Base-by-base conservation (phyloP, 2,797 vertebrate genomes). In the Acipenser ruthenus region DNA sequence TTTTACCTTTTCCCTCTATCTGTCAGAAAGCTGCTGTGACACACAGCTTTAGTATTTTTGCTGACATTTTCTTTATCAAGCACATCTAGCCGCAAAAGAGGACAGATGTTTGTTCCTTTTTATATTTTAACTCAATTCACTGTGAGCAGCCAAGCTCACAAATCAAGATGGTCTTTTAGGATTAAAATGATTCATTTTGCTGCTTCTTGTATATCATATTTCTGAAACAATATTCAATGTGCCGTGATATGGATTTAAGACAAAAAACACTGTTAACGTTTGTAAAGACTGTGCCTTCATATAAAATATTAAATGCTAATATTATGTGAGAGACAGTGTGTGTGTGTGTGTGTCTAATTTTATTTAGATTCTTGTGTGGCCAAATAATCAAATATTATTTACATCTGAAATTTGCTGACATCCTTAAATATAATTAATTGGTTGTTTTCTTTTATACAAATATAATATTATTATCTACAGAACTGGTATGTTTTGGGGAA, bases 31-130 rank as follows among this genome's bases (percentile, higher is more conserved):
- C 92, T 79, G 87, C 86, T 90, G 91, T 92, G 93, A 95, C 95
- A 93, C 89, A 85, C 86, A 75, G 91, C 93, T 94, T 93, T 93
- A 93, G 92, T 92, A 93, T 94, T 94, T 95, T 88, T 91, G 93
- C 95, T 98, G 95, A 97, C 96, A 98, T 98, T 98, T 95, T 88
- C 93, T 94, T 95, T 97, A 98, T 98, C 96, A 79, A 89, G 87
- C 88, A 88, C 89, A 98, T 98, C 96, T 92, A 80, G 87, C 90
- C 80, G 87, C 87, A 92, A 81, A 70, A 78, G 89, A 92, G 84
- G 78, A 91, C 87, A 86, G 90, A 95, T 94, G 93, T 88, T 87
- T 85, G 84, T 83, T 80, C 78, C 77, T 56, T 50, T 87, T 86
- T 86, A 71, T 83, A 83, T 70, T 67, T 69, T 50, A 74, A 73